Percentiles rank a stretch among this genome's conserved stretches.
These are phyloP conservation scores for Oncorhynchus masou DNA, from an alignment of 2,113 vertebrate species.

Conservation along the genomic window DNA sequence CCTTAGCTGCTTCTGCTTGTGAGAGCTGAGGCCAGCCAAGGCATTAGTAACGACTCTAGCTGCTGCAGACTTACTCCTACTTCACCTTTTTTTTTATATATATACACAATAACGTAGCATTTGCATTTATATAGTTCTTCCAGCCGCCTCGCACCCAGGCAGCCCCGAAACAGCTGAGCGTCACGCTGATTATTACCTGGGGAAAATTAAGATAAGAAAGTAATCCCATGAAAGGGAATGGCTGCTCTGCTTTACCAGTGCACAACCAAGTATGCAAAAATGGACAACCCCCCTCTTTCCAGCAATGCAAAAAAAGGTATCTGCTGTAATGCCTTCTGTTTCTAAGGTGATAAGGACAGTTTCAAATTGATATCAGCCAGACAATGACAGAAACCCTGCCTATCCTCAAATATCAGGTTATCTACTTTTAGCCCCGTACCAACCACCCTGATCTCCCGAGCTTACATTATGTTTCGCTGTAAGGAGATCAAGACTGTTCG, in stretches of 20 bases:
- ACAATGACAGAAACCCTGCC: conserved; percentile 15
- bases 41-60: conserved; percentile 56
- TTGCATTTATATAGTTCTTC: conserved; percentile 81
- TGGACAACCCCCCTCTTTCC: conserved; percentile 34
- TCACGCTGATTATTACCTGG: conserved; percentile 72
- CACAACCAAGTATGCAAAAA: conserved; percentile 53
- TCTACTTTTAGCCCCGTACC: background rate
- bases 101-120: conserved; percentile 74
- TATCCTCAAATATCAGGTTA: too few species aligned
- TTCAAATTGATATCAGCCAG: conserved; percentile 41
- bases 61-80: conserved; percentile 32
- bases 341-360: conserved; percentile 43
- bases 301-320: conserved; percentile 49
- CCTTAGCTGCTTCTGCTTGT: conserved; percentile 28
- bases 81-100: conserved; percentile 52
- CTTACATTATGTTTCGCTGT: too few species aligned
- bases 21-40: conserved; percentile 46
- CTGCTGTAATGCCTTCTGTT: conserved; percentile 29
- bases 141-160: conserved; percentile 46
- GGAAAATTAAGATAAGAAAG: conserved; percentile 76
- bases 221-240: conserved; percentile 70
- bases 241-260: conserved; percentile 57
- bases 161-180: conserved; percentile 55
- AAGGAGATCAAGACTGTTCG: background rate
- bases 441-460: too few species aligned